Evolutionary conservation across 1,140 invertebrate genomes (phyloP).

Genomic region (Rhopalosiphum padi): DNA sequence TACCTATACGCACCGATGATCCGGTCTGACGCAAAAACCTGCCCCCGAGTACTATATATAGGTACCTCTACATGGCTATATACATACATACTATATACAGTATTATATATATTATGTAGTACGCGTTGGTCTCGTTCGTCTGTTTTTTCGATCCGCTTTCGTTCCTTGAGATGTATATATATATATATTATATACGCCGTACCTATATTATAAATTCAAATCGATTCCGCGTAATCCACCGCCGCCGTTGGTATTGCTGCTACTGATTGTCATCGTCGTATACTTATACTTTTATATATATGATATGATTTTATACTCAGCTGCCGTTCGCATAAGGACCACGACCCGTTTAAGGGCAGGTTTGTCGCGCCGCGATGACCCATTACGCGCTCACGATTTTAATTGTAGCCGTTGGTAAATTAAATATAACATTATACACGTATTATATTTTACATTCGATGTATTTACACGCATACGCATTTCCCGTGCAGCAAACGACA

Average conservation of each 20-base stretch:
- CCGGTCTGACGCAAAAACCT: conserved; percentile 12
- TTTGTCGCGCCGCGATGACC: not conserved
- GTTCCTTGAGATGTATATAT: not conserved
- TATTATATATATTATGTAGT: not conserved
- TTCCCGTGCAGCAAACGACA: no score
- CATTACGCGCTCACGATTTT: not conserved
- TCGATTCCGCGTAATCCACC: conserved; percentile 14
- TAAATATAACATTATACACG: not conserved
- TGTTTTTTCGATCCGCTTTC: conserved; percentile 23
- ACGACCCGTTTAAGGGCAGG: not conserved
- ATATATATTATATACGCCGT: not conserved
- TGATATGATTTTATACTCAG: not conserved
- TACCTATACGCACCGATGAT: not conserved
- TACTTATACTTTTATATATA: not conserved
- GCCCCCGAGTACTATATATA: not conserved
- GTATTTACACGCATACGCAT: not conserved
- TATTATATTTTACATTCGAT: not conserved
- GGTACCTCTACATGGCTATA: not conserved
- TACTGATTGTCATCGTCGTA: not conserved
- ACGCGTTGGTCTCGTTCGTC: not conserved
- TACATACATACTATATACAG: conserved; percentile 1
- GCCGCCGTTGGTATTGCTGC: not conserved
- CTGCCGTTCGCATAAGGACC: not conserved
- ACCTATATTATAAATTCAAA: conserved; percentile 41
- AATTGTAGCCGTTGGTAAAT: not conserved